Evolutionary conservation across 2,113 vertebrate species (phyloP), one percentile per base, ranked within the genome.

Genomic region (Sebastes fasciatus): DNA sequence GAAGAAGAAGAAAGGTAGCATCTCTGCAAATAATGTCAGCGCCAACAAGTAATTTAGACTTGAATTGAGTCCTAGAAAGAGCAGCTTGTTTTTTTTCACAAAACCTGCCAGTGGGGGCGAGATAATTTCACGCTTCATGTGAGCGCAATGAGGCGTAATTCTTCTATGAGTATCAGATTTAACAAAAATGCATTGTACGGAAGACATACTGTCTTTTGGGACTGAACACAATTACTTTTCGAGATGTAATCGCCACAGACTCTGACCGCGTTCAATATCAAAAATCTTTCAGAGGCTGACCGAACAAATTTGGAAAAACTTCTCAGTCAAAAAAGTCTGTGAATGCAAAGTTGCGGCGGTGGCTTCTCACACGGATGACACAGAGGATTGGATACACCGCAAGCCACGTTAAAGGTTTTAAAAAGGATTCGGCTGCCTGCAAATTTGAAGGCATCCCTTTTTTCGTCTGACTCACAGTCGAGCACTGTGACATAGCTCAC

Each of bases 121-220:
- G 74, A 91, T 89, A 74, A 92, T 88, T 91, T 92, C 86, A 88
- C 48, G 79, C 91, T 86, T 73, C 77, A 62, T 40, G 78, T 70
- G 46, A 72, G 74, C 54, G 80, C 90, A 84, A 80, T 77, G 82
- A 83, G 75, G 75, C 14, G 34, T 72, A 69, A 78, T 80, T 80
- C 72, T 34, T 85, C 65, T 60, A 3, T 11, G 12, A 82, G 83
- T 66, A 82, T 80, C 73, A 88, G 80, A 86, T 85, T 82, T 65
- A 77, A 87, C 69, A 74, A 83, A 83, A 87, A 83, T 23, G 52
- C 83, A 21, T 17, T 17, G 70, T 40, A 21, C n/a, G 2, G 3
- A 26, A 86, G 68, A 85, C 54, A 63, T 42, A 34, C 67, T 61
- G 69, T 66, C 52, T 45, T 72, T 73, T 46, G 21, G 65, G 58